Base-by-base conservation (phyloP, 2,113 vertebrate species). In the Rhinoptilus africanus region DNA sequence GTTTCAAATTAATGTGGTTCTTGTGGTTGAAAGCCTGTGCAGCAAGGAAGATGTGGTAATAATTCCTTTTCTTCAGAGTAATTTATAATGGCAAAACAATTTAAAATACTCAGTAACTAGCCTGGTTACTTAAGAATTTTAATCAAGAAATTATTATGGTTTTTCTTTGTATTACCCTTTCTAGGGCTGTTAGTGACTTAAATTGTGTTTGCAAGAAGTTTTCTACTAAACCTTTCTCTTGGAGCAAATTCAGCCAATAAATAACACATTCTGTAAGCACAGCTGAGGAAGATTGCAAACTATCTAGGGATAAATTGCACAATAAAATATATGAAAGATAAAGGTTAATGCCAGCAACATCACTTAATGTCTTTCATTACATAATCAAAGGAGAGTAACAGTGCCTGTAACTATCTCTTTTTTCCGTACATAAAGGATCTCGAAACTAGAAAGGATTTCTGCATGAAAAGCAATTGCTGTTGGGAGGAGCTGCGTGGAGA, bases 1-100 rank as follows among this genome's bases (percentile, higher is more conserved):
- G 62, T 62, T 95, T 92, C 92, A 93, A 80, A 96, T 96, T 89
- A 87, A 95, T 93, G 92, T 95, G 94, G 96, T 95, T 95, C 89
- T 93, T 97, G 94, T 94, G 95, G 94, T 94, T 82, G 62, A 94
- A 91, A 96, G 89, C 67, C 81, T 96, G 57, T 95, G 72, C 77
- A 85, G 84, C 67, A 64, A 87, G 89, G 84, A 95, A 96, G 77
- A 93, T 89, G 86, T 95, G 95, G 95, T 97, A 91, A 88, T 95
- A 91, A 95, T 92, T 96, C 57, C n/a, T 85, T 91, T 96, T 88
- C 92, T 95, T 66, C 89, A 67, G 50, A 88, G 72, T 94, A 88
- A 93, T 96, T 97, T 95, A 83, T 91, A 94, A 88, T 16, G 62
- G 84, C 62, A 96, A 75, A 95, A 73, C 84, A 96, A 95, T 96